phyloP scores from a whole-genome alignment of 2,113 vertebrate genomes.

The Myrmecobius fasciatus region DNA sequence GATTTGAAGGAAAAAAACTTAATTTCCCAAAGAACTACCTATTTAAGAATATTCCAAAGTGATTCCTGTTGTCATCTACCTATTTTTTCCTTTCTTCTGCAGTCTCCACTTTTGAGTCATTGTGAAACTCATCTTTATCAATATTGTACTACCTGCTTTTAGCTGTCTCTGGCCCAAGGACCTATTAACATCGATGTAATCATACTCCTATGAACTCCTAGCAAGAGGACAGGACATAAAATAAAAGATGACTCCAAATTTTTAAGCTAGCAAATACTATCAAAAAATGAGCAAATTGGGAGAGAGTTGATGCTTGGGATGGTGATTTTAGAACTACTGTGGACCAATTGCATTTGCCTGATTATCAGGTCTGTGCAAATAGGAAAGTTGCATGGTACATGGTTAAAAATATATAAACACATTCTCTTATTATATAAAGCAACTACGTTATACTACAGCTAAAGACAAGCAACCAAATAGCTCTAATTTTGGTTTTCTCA shows the following conservation, averaged over 20 bases:
- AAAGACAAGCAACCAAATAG: not conserved
- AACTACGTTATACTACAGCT: not conserved
- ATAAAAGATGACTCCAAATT: not conserved
- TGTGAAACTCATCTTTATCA: not conserved
- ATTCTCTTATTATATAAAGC: not conserved
- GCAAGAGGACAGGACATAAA: constrained; percentile 40
- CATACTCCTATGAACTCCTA: constrained; percentile 48
- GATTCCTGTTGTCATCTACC: not conserved
- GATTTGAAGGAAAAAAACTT: not conserved
- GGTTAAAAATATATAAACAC: not conserved
- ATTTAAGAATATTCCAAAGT: not conserved
- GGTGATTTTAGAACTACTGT: not conserved
- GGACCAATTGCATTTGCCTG: not conserved
- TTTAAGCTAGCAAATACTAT: not conserved
- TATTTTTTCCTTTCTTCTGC: not conserved
- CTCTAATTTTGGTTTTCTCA: not conserved
- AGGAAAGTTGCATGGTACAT: not conserved
- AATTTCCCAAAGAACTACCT: not conserved
- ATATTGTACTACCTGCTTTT: not conserved
- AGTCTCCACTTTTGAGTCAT: not conserved
- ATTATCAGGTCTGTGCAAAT: not conserved
- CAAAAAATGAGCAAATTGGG: not conserved
- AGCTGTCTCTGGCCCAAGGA: constrained; percentile 10
- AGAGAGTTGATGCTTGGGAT: not conserved
- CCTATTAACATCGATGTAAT: not conserved